A percentile compares a stretch with the other conserved stretches of the same genome.
phyloP scores from a whole-genome alignment of 2,888 invertebrate species.

The Aphodius sticticus region DNA sequence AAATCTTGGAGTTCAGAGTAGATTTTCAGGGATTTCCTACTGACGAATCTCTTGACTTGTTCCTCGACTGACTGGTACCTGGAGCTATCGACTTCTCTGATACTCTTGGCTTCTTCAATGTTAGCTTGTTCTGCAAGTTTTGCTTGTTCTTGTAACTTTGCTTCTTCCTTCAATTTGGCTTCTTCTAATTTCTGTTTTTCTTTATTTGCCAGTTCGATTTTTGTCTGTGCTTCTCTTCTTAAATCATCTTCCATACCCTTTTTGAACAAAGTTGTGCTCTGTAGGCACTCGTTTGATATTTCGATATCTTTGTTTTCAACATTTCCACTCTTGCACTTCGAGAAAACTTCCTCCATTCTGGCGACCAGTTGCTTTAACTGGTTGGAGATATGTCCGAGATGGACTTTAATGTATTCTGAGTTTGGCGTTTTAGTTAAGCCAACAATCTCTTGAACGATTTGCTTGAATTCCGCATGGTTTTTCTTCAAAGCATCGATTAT shows the following conservation, averaged over 20 bases:
- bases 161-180: conserved; percentile 10
- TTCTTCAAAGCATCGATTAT: conserved; percentile 65
- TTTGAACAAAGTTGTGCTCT: conserved; percentile 39
- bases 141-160: conserved; percentile 6
- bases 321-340: conserved; percentile 59
- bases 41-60: conserved; percentile 55
- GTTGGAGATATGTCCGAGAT: conserved; percentile 57
- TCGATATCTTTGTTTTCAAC: conserved; percentile 63
- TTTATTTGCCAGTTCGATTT: background rate
- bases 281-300: conserved; percentile 46
- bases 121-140: conserved; percentile 20
- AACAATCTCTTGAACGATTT: conserved; percentile 66
- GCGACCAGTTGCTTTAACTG: conserved; percentile 59
- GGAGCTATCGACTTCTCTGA: background rate
- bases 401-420: conserved; percentile 39
- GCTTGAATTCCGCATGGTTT: conserved; percentile 66
- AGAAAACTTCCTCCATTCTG: conserved; percentile 62
- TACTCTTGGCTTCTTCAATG: conserved; percentile 18
- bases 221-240: conserved; percentile 48
- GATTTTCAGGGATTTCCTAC: conserved; percentile 62
- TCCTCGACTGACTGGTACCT: background rate
- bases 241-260: conserved; percentile 54
- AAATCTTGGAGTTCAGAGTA: conserved; percentile 67
- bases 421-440: conserved; percentile 54
- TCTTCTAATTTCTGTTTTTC: conserved; percentile 10